Evolutionary conservation across 2,888 invertebrate genomes (phyloP), one percentile per base, ranked within the genome.

Genomic region (Caenorhabditis doughertyi): DNA sequence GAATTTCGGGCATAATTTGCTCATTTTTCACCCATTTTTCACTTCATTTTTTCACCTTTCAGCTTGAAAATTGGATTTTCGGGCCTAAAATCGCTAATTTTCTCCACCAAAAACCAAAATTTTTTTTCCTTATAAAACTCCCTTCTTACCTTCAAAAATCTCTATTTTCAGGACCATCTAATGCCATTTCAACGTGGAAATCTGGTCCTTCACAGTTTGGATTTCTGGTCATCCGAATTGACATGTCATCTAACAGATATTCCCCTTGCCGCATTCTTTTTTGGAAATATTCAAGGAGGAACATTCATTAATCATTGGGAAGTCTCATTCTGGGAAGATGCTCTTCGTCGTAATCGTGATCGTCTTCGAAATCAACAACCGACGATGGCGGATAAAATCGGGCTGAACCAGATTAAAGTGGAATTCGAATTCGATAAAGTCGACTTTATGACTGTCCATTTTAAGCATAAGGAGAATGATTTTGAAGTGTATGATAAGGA

Each of bases 291-390:
- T 21, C 84, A 84, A 67, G 83, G 81, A 3, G 84, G 84, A 25
- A 74, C 73, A 4, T 83, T 84, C 55, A 79, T 86, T 7, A 84
- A 83, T 70, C 86, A 86, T 49, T 86, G 86, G 86, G 86, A 86
- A 72, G 83, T 84, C 7, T 84, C 84, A 0, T 84, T 79, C 23
- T 79, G 74, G 74, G 67, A 74, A 2, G 83, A 83, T 13, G 53
- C 35, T 1, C 16, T 58, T 21, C 49, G 79, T 7, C 25, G 55
- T n/a, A 56, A 64, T 8, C 9, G 18, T 2, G 16, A 44, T 2
- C 44, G 53, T 16, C 4, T n/a, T 3, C 42, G 21, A 3, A 29
- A 32, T 47, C 21, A 21, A 13, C 39, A 49, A 5, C n/a, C 49
- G 4, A 3, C 25, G 2, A 16, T 8, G 3, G n/a, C 60, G 5